Percentiles rank a stretch among this genome's conserved stretches.
Evolutionary conservation across 2,113 vertebrate species (phyloP).

Genomic region (Elanus axillaris): DNA sequence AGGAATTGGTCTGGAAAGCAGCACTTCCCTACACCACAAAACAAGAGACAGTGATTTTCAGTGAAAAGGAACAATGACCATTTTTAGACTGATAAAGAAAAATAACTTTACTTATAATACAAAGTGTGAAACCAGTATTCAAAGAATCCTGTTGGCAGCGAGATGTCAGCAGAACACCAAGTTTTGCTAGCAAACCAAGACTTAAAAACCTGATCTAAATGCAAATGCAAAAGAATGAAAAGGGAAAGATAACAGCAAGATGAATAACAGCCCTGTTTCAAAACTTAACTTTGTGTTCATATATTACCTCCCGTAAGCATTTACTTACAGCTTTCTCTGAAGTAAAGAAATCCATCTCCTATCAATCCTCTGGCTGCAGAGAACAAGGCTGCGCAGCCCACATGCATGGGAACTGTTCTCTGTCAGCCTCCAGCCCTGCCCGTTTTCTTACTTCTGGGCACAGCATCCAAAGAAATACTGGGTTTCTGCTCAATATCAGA

Average conservation of each 20-base stretch:
- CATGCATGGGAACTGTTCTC: accelerated
- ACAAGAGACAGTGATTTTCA: not conserved
- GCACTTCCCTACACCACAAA: not conserved
- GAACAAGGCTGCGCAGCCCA: not conserved
- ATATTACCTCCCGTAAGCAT: not conserved
- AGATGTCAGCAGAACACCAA: not conserved
- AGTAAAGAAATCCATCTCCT: not conserved
- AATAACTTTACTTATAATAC: not conserved
- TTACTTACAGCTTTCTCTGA: not conserved
- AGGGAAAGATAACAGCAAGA: not conserved
- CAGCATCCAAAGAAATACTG: not conserved
- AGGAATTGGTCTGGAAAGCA: not conserved
- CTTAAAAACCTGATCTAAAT: not conserved
- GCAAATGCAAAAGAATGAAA: not conserved
- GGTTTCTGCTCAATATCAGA: not conserved
- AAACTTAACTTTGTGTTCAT: not conserved
- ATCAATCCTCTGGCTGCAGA: not conserved
- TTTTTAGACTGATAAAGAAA: not conserved
- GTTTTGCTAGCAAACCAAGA: not conserved
- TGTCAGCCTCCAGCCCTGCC: not conserved
- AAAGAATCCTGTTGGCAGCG: not conserved
- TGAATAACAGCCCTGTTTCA: not conserved
- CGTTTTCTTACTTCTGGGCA: not conserved
- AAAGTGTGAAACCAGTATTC: not conserved
- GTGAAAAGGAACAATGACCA: not conserved